Evolutionary conservation across 2,797 vertebrate species (phyloP).

Genomic region (Cuculus canorus): DNA sequence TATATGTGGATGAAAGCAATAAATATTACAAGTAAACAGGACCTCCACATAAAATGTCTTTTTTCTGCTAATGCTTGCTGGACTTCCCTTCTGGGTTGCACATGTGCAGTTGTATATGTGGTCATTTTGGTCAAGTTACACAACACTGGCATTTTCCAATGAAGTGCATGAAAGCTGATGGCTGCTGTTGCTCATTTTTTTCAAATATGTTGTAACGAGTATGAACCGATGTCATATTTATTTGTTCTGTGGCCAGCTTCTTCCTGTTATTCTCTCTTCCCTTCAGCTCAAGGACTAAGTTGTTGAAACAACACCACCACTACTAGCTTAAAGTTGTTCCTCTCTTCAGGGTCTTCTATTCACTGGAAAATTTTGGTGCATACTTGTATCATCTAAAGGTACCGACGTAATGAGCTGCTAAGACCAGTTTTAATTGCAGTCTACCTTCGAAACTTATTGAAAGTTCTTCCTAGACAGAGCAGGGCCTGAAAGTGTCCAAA

Average conservation of each 20-base stretch:
- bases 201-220: constrained; percentile 40
- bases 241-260: constrained; percentile 25
- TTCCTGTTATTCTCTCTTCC: constrained; percentile 21
- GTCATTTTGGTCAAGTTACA: constrained; percentile 56
- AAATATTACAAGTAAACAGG: constrained; percentile 11
- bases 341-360: background rate
- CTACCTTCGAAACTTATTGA: background rate
- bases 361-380: background rate
- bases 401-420: background rate
- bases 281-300: constrained; percentile 16
- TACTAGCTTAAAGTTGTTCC: background rate
- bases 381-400: background rate
- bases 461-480: background rate
- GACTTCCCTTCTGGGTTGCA: background rate
- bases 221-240: background rate
- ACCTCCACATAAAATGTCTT: background rate
- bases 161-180: constrained; percentile 17
- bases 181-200: constrained; percentile 44
- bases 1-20: constrained; percentile 43
- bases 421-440: background rate
- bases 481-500: background rate
- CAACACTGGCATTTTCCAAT: constrained; percentile 23
- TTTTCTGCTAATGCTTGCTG: background rate
- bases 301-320: background rate
- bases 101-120: background rate